A percentile compares a stretch with the other conserved stretches of the same genome.
These are phyloP conservation scores for Agonopterix arenella DNA, from an alignment of 2,888 invertebrate genomes.

Conservation along the genomic window DNA sequence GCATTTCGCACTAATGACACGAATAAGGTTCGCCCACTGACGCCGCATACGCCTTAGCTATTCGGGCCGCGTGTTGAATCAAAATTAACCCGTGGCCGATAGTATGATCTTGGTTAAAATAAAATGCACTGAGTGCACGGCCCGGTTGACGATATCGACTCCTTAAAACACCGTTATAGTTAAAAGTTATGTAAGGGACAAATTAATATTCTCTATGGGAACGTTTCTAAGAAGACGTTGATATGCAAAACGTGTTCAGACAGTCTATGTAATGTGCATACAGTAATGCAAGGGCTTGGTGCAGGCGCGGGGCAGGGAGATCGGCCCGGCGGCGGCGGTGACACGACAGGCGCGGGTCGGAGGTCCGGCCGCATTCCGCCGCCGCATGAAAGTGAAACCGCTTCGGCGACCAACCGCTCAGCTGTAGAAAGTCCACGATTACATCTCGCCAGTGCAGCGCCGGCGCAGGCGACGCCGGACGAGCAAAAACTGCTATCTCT, in stretches of 20 bases:
- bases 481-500: constrained; percentile 66
- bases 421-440: constrained; percentile 74
- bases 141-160: constrained; percentile 18
- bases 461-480: constrained; percentile 47
- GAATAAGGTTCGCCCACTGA: constrained; percentile 58
- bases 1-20: constrained; percentile 76
- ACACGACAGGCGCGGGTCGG: constrained; percentile 52
- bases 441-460: constrained; percentile 40
- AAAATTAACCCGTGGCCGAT: constrained; percentile 42
- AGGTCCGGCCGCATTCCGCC: constrained; percentile 73
- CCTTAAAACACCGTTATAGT: constrained; percentile 33
- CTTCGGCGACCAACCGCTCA: constrained; percentile 50
- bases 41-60: constrained; percentile 45
- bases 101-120: constrained; percentile 7
- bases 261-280: constrained; percentile 5
- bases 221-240: constrained; percentile 24
- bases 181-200: constrained; percentile 28
- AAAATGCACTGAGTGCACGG: constrained; percentile 9
- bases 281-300: constrained; percentile 10
- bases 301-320: constrained; percentile 24
- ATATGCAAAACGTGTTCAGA: constrained; percentile 34
- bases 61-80: constrained; percentile 53
- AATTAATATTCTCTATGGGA: constrained; percentile 24
- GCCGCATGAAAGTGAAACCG: constrained; percentile 73
- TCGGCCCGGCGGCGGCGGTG: constrained; percentile 33